Percentiles rank a stretch among this genome's conserved stretches.
These are phyloP conservation scores for Troglohyphantes excavatus DNA, from an alignment of 2,888 invertebrate genomes.

Conservation along the genomic window DNA sequence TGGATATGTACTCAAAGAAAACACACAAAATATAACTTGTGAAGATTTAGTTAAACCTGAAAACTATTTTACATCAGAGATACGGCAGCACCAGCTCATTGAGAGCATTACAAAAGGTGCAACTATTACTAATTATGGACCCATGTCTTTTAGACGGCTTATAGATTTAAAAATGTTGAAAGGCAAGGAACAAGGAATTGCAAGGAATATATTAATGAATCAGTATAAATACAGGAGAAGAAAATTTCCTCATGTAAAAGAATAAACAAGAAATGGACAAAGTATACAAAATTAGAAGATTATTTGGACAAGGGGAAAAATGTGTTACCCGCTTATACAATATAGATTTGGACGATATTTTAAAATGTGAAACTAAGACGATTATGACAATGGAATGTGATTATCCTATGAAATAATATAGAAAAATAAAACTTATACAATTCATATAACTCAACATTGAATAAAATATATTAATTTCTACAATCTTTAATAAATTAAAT, in stretches of 20 bases:
- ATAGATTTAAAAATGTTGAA: constrained; percentile 66
- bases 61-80: constrained; percentile 70
- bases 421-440: neutral
- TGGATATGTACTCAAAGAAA: constrained; percentile 63
- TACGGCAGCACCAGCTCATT: constrained; percentile 74
- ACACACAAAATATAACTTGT: constrained; percentile 65
- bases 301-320: neutral
- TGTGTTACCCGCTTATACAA: neutral
- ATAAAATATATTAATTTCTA: neutral
- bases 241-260: constrained; percentile 22
- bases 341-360: neutral
- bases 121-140: constrained; percentile 61
- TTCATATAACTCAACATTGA: neutral
- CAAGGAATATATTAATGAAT: constrained; percentile 54
- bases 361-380: neutral
- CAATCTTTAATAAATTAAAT: neutral
- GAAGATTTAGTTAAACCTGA: constrained; percentile 77
- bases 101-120: constrained; percentile 59
- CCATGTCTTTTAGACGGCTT: constrained; percentile 53
- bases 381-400: constrained; percentile 26
- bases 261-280: neutral
- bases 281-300: neutral
- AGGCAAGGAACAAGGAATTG: constrained; percentile 55
- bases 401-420: neutral
- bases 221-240: constrained; percentile 64